phyloP scores from a whole-genome alignment of 2,797 vertebrate genomes.

The Vultur gryphus region DNA sequence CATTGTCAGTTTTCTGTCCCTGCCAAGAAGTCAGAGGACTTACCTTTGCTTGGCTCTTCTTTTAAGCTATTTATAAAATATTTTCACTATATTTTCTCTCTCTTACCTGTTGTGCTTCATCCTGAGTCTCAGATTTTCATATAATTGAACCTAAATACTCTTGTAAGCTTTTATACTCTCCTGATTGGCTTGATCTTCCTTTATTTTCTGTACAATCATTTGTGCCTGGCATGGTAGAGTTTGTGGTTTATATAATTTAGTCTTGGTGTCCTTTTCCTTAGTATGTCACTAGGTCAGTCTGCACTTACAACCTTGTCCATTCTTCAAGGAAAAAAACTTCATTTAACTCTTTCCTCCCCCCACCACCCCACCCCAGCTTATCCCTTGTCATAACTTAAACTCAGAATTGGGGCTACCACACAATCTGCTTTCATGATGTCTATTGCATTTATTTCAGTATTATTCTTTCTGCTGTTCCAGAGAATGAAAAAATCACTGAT shows the following conservation, averaged over 20 bases:
- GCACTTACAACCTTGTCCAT: background rate
- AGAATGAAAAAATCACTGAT: background rate
- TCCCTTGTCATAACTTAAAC: background rate
- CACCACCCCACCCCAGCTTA: background rate
- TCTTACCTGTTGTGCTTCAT: background rate
- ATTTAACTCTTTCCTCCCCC: background rate
- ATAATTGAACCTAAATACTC: accelerated
- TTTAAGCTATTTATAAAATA: background rate
- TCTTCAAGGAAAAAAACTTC: background rate
- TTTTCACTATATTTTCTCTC: background rate
- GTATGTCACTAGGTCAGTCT: background rate
- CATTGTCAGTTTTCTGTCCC: background rate
- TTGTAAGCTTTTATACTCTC: background rate
- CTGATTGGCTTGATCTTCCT: background rate
- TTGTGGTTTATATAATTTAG: background rate
- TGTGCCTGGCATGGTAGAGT: background rate
- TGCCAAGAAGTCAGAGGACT: background rate
- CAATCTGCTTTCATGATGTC: background rate
- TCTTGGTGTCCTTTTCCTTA: background rate
- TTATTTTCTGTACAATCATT: background rate
- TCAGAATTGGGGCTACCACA: background rate
- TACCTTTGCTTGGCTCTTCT: background rate
- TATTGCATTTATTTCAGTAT: background rate
- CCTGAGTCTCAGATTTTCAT: background rate
- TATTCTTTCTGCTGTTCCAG: background rate